Percentiles rank a stretch among this genome's conserved stretches.
phyloP scores from a whole-genome alignment of 2,888 invertebrate genomes.

The Sarcophaga rosellei region DNA sequence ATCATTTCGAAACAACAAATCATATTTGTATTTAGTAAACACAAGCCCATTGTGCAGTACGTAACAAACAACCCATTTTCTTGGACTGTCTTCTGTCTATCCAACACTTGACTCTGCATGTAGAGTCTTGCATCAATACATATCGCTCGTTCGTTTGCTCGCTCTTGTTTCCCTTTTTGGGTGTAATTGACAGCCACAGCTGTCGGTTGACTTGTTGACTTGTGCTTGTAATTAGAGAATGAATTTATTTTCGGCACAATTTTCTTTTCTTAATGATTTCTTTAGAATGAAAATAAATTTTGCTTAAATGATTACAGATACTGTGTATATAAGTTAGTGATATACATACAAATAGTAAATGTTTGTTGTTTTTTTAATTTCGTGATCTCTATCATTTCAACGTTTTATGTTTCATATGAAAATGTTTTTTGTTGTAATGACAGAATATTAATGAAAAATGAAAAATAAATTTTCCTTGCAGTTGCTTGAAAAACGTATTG shows the following conservation, averaged over 20 bases:
- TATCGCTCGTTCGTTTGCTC: not conserved
- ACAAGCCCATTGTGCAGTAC: constrained; percentile 9
- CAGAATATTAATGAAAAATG: not conserved
- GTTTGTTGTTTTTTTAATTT: constrained; percentile 23
- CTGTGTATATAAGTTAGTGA: not conserved
- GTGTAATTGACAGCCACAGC: constrained; percentile 67
- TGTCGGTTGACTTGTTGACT: constrained; percentile 73
- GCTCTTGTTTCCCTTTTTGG: constrained; percentile 6
- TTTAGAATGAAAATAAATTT: constrained; percentile 5
- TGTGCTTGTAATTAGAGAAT: constrained; percentile 76
- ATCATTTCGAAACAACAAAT: too few species aligned
- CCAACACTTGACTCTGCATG: not conserved
- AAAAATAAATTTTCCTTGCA: constrained; percentile 74
- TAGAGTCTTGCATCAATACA: constrained; percentile 19
- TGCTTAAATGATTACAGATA: constrained; percentile 9
- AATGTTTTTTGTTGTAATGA: not conserved
- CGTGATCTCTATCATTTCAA: not conserved
- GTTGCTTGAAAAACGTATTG: constrained; percentile 87
- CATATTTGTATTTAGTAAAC: not conserved
- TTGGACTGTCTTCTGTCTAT: not conserved
- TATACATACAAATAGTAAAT: not conserved
- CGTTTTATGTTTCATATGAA: constrained; percentile 35
- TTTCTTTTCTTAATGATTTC: constrained; percentile 21
- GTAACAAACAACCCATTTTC: not conserved
- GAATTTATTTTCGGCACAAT: constrained; percentile 58